These are phyloP conservation scores for Mus minutoides DNA, from an alignment of 2,797 vertebrate genomes.

Conservation along the genomic window DNA sequence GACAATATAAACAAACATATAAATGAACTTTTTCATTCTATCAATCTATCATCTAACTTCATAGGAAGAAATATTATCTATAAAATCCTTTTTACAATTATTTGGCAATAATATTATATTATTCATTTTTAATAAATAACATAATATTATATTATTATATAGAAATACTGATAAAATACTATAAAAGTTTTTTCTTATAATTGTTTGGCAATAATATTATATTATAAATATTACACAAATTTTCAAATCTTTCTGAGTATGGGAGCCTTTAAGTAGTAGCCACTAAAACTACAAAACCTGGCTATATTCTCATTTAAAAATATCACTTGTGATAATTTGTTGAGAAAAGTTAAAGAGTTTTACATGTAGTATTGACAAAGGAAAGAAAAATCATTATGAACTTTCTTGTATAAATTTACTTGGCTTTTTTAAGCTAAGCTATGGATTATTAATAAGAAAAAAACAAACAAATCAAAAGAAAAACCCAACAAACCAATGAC, in stretches of 20 bases:
- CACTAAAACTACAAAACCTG: neutral
- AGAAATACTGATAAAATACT: neutral
- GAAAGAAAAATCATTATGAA: neutral
- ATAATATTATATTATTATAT: neutral
- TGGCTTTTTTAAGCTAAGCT: neutral
- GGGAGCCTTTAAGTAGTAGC: neutral
- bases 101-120: neutral
- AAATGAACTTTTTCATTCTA: neutral
- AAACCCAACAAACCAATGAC: neutral
- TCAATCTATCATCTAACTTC: neutral
- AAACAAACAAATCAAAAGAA: neutral
- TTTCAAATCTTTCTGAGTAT: neutral
- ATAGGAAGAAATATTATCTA: neutral
- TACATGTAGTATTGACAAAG: neutral
- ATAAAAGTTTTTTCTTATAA: neutral
- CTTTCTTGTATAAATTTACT: neutral
- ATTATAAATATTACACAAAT: conserved; percentile 5
- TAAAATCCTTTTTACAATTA: neutral
- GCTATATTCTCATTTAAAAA: neutral
- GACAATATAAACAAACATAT: conserved; percentile 24
- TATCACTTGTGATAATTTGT: neutral
- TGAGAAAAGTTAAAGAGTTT: neutral
- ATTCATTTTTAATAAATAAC: neutral
- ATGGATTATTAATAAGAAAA: neutral
- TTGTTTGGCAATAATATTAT: neutral